Conservation (phyloP, 2,888 invertebrate species). For the Ochlodes sylvanus region DNA sequence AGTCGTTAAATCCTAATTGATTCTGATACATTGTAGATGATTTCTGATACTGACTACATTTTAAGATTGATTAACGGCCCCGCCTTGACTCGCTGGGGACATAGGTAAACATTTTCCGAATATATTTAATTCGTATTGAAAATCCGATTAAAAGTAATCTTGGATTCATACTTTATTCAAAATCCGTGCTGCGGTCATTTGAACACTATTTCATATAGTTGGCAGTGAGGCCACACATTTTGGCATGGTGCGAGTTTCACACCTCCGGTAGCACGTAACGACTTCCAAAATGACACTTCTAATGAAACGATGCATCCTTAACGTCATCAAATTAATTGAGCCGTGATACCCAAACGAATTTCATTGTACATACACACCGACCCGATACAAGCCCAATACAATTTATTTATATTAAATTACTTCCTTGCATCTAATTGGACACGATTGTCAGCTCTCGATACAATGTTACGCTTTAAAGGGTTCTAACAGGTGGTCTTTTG, state of each 20-base stretch:
- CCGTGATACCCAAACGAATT: conserved; percentile 15
- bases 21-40: too few species aligned
- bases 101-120: too few species aligned
- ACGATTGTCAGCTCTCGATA: conserved; percentile 29
- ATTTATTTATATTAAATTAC: conserved; percentile 33
- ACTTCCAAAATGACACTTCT: conserved; percentile 37
- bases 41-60: too few species aligned
- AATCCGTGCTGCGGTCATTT: conserved; percentile 8
- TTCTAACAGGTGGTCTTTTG: conserved; percentile 22
- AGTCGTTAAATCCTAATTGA: background rate
- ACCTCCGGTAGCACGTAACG: conserved; percentile 35
- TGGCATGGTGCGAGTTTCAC: conserved; percentile 33
- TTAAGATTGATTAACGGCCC: background rate
- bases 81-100: too few species aligned
- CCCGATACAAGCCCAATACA: conserved; percentile 16
- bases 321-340: conserved; percentile 30
- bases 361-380: background rate
- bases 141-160: background rate
- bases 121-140: too few species aligned
- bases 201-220: conserved; percentile 36
- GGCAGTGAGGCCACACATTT: conserved; percentile 35
- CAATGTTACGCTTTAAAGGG: conserved; percentile 20
- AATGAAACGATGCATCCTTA: conserved; percentile 37
- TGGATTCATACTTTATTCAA: conserved; percentile 5
- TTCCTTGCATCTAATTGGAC: conserved; percentile 32